Base-by-base conservation (phyloP, 2,797 vertebrate genomes). In the Apogon talboti region DNA sequence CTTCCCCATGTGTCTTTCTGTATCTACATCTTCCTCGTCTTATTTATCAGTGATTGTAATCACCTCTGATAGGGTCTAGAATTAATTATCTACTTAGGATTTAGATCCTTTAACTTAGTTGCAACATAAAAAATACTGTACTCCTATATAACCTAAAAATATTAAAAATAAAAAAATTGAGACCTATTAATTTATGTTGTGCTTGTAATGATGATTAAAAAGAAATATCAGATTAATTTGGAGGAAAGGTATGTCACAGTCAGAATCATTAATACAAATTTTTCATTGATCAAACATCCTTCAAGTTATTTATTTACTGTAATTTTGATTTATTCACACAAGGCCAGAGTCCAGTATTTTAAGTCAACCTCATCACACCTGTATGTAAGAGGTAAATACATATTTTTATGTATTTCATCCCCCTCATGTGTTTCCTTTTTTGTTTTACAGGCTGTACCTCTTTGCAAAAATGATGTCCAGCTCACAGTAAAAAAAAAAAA, bases 261-360 rank as follows among this genome's bases (percentile, higher is more conserved):
- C 60, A 55, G 62, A 73, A 68, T 66, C 33, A 49, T 77, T 83
- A 82, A 66, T 77, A 51, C 73, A 38, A 47, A 54, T 76, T 42
- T 33, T 33, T 30, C 35, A 87, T 84, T 77, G 78, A 87, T 86
- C 71, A 54, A 55, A 38, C 38, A 84, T 83, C 87, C 78, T 87
- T 85, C 74, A 78, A 24, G 50, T 85, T 59, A 82, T 75, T 86
- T 79, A 89, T 88, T 80, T 72, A 83, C 54, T 11, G 48, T 66
- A 53, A 64, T 60, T 63, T 42, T 56, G 19, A 83, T 83, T 85
- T 79, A 84, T 87, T 85, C 47, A 85, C 30, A 78, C 59, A 82
- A 79, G 79, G 86, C 68, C 70, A 79, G 28, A 50, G 50, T 57
- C 55, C 49, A 59, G 44, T 50, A 41, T 42, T 59, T 56, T 6